A percentile compares a stretch with the other conserved stretches of the same genome.
phyloP scores from a whole-genome alignment of 2,113 vertebrate genomes.

The Daboia siamensis region DNA sequence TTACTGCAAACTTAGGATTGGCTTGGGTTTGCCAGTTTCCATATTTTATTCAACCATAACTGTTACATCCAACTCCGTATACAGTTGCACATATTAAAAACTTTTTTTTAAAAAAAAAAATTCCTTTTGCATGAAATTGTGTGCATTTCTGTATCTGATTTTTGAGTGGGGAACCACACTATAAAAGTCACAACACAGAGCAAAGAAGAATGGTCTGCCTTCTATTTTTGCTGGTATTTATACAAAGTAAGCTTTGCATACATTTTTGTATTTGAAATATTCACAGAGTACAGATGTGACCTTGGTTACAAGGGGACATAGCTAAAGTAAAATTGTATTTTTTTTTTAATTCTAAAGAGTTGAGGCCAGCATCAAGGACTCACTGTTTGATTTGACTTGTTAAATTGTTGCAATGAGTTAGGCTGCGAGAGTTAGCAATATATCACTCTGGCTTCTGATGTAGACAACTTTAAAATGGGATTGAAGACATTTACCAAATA shows the following conservation, averaged over 20 bases:
- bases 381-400: neutral
- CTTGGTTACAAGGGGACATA: neutral
- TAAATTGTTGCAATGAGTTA: neutral
- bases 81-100: neutral
- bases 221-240: slow-evolving; percentile 5
- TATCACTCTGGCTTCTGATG: neutral
- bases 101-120: neutral
- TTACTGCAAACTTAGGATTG: neutral
- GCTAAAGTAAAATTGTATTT: neutral
- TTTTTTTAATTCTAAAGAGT: neutral
- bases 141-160: neutral
- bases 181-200: neutral
- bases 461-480: neutral
- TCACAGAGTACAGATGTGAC: neutral
- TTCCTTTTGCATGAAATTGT: neutral
- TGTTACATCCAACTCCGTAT: neutral
- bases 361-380: neutral
- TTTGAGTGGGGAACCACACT: neutral
- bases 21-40: neutral
- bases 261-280: neutral
- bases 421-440: neutral
- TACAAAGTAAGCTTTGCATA: neutral
- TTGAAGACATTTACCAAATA: neutral
- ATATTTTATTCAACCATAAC: neutral
- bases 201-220: neutral